phyloP scores from a whole-genome alignment of 1,140 invertebrate genomes.

The Aphaenogaster ashmeadi region DNA sequence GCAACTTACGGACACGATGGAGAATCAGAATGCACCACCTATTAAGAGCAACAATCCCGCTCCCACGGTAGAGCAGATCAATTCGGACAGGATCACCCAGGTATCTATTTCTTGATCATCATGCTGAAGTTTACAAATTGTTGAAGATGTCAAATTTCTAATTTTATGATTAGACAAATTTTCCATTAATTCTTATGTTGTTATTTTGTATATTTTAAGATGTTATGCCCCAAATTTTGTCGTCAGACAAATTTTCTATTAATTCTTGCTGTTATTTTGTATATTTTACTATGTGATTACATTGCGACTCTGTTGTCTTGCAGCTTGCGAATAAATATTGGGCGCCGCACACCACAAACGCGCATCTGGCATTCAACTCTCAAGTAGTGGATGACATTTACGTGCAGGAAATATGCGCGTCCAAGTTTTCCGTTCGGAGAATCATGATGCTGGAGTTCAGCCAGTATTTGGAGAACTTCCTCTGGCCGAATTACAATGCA shows the following conservation, averaged over 20 bases:
- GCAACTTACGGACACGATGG: constrained; percentile 75
- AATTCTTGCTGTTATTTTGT: background rate
- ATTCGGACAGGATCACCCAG: constrained; percentile 93
- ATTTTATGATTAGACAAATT: background rate
- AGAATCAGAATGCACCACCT: constrained; percentile 74
- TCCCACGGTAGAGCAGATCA: constrained; percentile 94
- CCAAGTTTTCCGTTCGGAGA: constrained; percentile 94
- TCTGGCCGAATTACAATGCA: constrained; percentile 98
- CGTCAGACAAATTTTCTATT: background rate
- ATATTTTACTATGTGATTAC: background rate
- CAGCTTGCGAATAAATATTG: constrained; percentile 96
- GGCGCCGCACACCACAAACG: constrained; percentile 92
- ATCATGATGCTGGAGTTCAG: constrained; percentile 99
- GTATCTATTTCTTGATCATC: constrained; percentile 84
- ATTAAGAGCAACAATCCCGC: constrained; percentile 89
- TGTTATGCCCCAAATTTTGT: background rate
- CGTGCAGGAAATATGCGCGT: constrained; percentile 92
- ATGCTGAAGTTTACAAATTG: background rate
- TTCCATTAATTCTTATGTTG: background rate
- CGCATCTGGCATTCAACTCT: constrained; percentile 91
- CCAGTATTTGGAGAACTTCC: constrained; percentile 98
- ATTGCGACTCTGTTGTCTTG: constrained; percentile 57
- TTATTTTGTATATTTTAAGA: background rate
- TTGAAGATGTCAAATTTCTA: background rate
- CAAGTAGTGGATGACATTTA: constrained; percentile 94